Conservation (phyloP, 2,888 invertebrate genomes). For the Agrotis ipsilon region DNA sequence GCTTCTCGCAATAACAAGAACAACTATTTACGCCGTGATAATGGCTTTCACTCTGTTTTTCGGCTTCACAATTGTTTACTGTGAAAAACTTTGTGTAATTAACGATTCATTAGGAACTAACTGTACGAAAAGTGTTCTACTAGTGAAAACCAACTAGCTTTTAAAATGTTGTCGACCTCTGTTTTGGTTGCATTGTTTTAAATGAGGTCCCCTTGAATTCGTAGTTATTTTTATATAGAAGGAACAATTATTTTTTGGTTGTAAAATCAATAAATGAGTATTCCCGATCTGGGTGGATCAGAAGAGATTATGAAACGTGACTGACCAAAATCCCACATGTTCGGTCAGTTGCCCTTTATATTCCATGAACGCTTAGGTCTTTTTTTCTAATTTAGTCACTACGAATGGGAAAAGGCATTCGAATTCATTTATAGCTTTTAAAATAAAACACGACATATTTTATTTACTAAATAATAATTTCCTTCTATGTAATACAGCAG, state of each 20-base stretch:
- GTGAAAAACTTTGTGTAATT: conserved; percentile 60
- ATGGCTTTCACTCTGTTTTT: conserved; percentile 44
- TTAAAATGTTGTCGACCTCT: conserved; percentile 30
- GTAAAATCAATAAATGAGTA: too few relatives aligned
- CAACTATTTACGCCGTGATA: conserved; percentile 49
- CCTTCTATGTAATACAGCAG: not conserved
- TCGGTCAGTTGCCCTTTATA: too few relatives aligned
- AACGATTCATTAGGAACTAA: conserved; percentile 60
- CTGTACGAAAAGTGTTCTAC: conserved; percentile 30
- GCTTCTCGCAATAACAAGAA: conserved; percentile 40
- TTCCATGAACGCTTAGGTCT: too few relatives aligned
- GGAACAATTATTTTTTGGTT: too few relatives aligned
- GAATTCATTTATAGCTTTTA: too few relatives aligned
- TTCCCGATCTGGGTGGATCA: too few relatives aligned
- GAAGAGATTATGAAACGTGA: too few relatives aligned
- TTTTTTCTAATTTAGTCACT: too few relatives aligned
- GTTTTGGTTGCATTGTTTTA: conserved; percentile 7
- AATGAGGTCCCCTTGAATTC: not conserved
- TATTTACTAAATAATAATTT: too few relatives aligned
- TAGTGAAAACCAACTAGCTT: conserved; percentile 1
- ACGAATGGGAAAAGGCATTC: too few relatives aligned
- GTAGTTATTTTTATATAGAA: not conserved
- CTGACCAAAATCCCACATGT: too few relatives aligned
- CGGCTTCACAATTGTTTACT: conserved; percentile 50
- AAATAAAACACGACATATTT: too few relatives aligned